Conservation (phyloP, 2,888 invertebrate genomes). For the Ochlodes sylvanus region DNA sequence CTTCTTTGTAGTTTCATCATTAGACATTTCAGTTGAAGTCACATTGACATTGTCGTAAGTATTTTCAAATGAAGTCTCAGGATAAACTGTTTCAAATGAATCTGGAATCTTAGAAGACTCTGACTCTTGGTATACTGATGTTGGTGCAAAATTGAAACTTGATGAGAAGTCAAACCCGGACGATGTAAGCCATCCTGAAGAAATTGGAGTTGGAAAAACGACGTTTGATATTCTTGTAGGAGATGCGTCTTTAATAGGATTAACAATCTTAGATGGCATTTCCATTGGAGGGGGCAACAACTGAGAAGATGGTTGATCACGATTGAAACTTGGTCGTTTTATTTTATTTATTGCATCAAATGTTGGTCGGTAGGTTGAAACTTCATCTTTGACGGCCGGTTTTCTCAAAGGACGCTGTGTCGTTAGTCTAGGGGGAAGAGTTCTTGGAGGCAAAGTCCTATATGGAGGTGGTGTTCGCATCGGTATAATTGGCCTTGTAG, state of each 20-base stretch:
- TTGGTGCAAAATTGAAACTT: conserved; percentile 70
- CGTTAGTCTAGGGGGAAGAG: conserved; percentile 61
- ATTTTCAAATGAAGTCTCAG: conserved; percentile 56
- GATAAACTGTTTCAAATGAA: conserved; percentile 50
- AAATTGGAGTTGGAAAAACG: conserved; percentile 74
- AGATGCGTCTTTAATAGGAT: conserved; percentile 53
- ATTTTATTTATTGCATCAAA: conserved; percentile 71
- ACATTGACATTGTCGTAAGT: conserved; percentile 58
- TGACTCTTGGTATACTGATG: conserved; percentile 63
- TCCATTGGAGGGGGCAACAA: conserved; percentile 72
- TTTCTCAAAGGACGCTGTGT: conserved; percentile 66
- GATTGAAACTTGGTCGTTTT: conserved; percentile 66
- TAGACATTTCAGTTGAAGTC: conserved; percentile 59
- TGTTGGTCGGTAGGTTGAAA: conserved; percentile 75
- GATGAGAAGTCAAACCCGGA: conserved; percentile 75
- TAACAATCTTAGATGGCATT: conserved; percentile 55
- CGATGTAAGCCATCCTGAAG: conserved; percentile 78
- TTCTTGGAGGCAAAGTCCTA: conserved; percentile 67
- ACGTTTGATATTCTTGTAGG: conserved; percentile 58
- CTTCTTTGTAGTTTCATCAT: conserved; percentile 55
- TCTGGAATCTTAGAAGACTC: conserved; percentile 54
- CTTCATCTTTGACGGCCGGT: conserved; percentile 67
- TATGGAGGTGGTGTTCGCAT: conserved; percentile 67
- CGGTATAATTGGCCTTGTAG: conserved; percentile 64
- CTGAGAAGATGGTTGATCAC: conserved; percentile 72